Evolutionary conservation across 2,113 vertebrate species (phyloP).

Genomic region (Oreochromis tanganicae): DNA sequence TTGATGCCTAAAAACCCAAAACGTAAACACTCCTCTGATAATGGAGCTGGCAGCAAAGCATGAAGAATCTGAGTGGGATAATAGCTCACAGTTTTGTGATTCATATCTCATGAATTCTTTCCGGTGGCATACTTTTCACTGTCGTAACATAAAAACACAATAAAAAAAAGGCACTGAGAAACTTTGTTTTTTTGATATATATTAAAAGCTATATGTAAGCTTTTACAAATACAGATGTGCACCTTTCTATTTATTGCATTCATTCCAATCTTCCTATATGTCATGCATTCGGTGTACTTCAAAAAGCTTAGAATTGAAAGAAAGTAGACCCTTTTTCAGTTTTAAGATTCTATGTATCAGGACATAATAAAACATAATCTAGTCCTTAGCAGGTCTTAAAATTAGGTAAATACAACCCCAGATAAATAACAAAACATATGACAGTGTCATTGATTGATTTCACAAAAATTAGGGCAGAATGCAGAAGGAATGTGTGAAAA

Average conservation of each 20-base stretch:
- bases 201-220: not conserved
- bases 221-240: not conserved
- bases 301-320: not conserved
- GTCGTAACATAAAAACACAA: not conserved
- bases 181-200: not conserved
- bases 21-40: slow-evolving; percentile 24
- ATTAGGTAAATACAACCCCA: not conserved
- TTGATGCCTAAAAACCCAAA: slow-evolving; percentile 36
- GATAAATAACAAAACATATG: not conserved
- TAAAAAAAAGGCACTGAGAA: not conserved
- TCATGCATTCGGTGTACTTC: not conserved
- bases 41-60: slow-evolving; percentile 18
- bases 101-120: slow-evolving; percentile 7
- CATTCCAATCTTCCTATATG: not conserved
- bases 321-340: not conserved
- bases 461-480: not conserved
- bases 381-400: not conserved
- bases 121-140: not conserved
- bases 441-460: not conserved
- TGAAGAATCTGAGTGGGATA: not conserved
- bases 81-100: not conserved
- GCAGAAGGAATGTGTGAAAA: not conserved
- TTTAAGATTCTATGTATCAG: not conserved
- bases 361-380: not conserved
- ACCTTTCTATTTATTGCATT: not conserved